These are phyloP conservation scores for Nesoenas mayeri DNA, from an alignment of 2,113 vertebrate species.

Conservation along the genomic window DNA sequence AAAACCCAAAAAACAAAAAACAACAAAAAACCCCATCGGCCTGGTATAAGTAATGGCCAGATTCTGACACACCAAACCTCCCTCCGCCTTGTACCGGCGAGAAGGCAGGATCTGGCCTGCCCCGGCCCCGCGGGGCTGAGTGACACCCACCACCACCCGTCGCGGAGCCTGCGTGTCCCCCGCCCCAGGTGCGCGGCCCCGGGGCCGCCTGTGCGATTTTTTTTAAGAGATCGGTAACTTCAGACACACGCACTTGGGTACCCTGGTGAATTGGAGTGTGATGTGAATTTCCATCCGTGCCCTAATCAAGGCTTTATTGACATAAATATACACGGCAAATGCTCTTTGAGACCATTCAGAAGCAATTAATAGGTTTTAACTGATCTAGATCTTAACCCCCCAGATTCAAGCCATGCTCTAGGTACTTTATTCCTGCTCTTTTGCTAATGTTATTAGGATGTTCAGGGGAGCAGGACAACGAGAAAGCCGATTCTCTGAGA, in stretches of 20 bases:
- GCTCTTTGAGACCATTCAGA: slow-evolving; percentile 48
- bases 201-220: background rate
- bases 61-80: background rate
- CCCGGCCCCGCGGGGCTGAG: no score
- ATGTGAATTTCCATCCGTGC: slow-evolving; percentile 16
- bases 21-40: background rate
- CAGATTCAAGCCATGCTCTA: background rate
- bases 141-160: background rate
- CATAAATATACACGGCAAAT: slow-evolving; percentile 13
- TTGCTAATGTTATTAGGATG: background rate
- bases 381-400: slow-evolving; percentile 36
- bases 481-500: background rate
- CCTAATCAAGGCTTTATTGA: slow-evolving; percentile 30
- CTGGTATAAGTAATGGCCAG: background rate
- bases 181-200: background rate
- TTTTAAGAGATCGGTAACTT: background rate
- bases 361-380: slow-evolving; percentile 52
- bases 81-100: no score
- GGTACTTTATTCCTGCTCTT: slow-evolving; percentile 12
- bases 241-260: background rate
- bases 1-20: no score
- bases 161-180: no score
- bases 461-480: background rate
- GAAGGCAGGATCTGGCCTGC: background rate
- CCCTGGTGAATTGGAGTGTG: slow-evolving; percentile 4